These are phyloP conservation scores for Danio aesculapii DNA, from an alignment of 2,797 vertebrate species.

Conservation along the genomic window DNA sequence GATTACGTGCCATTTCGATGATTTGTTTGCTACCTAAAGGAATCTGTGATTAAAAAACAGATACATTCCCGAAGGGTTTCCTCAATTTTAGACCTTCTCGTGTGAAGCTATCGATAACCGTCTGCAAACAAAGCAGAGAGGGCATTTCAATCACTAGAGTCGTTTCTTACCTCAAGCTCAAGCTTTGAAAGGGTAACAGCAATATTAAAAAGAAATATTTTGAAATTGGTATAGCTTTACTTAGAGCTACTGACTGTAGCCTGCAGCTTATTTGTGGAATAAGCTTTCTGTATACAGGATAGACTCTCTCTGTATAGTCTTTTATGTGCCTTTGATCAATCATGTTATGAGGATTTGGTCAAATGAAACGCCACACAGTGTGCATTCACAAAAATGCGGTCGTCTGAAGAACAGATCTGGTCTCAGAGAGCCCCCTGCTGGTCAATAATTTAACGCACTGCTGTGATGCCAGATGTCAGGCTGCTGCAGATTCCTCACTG, in stretches of 20 bases:
- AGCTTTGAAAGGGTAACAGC: neutral
- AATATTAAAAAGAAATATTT: slow-evolving; percentile 1
- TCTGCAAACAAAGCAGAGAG: slow-evolving; percentile 48
- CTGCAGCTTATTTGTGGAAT: slow-evolving; percentile 22
- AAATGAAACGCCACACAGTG: neutral
- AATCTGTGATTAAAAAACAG: slow-evolving; percentile 20
- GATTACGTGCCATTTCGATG: slow-evolving; percentile 25
- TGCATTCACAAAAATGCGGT: neutral
- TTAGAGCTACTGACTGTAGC: slow-evolving; percentile 3
- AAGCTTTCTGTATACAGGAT: neutral
- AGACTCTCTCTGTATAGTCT: neutral
- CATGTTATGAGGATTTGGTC: neutral
- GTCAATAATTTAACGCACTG: neutral
- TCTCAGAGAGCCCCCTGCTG: slow-evolving; percentile 54
- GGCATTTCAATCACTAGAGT: slow-evolving; percentile 45
- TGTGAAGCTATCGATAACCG: slow-evolving; percentile 42
- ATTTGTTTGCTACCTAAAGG: slow-evolving; percentile 28
- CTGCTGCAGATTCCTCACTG: slow-evolving; percentile 30
- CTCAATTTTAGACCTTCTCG: slow-evolving; percentile 12
- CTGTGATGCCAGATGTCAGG: slow-evolving; percentile 46
- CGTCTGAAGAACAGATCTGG: slow-evolving; percentile 22
- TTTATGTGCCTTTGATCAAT: slow-evolving; percentile 10
- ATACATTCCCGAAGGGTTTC: slow-evolving; percentile 11
- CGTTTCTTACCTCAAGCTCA: slow-evolving; percentile 43
- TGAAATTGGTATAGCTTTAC: neutral